phyloP scores from a whole-genome alignment of 2,113 vertebrate genomes.

The human (Homo sapiens) region GRCh38 chr1:65916501-65917000 shows the following conservation, averaged over 20 bases:
- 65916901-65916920: neutral
- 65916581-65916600: neutral
- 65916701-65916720: neutral
- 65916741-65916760: neutral
- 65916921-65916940: conserved; percentile 40
- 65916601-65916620: neutral
- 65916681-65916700: neutral
- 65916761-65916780: neutral
- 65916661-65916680: neutral
- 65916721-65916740: neutral
- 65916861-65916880: conserved; percentile 21
- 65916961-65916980: neutral
- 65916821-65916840: neutral
- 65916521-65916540: neutral
- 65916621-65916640: conserved; percentile 34
- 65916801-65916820: neutral
- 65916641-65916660: neutral
- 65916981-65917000: neutral
- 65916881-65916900: neutral
- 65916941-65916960: neutral
- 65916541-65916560: neutral
- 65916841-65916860: neutral
- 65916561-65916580: neutral
- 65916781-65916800: neutral
- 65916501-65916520: neutral